These are phyloP conservation scores for Cybosia mesomella DNA, from an alignment of 2,888 invertebrate species.

Conservation along the genomic window DNA sequence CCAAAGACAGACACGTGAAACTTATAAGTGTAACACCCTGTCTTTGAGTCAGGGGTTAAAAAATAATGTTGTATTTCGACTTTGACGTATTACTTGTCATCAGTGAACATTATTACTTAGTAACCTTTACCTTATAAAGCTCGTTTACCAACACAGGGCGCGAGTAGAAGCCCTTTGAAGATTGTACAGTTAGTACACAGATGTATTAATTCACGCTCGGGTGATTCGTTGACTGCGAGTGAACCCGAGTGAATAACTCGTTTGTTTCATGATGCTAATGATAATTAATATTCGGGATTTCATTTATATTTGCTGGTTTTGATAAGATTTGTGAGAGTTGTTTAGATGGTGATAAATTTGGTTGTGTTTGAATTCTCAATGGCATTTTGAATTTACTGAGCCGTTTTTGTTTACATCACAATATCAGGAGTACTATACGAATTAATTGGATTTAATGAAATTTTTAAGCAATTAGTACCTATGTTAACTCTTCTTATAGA, in stretches of 20 bases:
- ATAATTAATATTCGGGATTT: constrained; percentile 15
- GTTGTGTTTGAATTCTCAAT: neutral
- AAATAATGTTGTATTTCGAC: neutral
- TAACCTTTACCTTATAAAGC: constrained; percentile 21
- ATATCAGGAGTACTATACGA: too few species aligned
- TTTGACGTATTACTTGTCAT: neutral
- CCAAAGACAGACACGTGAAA: too few species aligned
- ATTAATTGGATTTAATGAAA: too few species aligned
- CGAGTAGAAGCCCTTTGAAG: constrained; percentile 46
- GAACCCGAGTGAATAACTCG: constrained; percentile 61
- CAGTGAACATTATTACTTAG: neutral
- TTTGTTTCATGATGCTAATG: constrained; percentile 18
- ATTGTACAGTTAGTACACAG: constrained; percentile 62
- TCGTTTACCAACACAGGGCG: constrained; percentile 27
- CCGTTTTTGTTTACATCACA: neutral
- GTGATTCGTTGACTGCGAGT: constrained; percentile 58
- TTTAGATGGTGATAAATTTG: neutral
- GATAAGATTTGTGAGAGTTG: constrained; percentile 1
- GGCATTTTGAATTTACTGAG: neutral
- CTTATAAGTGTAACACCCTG: too few species aligned
- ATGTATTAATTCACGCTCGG: constrained; percentile 65
- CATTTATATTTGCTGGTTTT: constrained; percentile 8
- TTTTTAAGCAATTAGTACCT: too few species aligned
- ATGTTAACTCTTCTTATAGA: too few species aligned
- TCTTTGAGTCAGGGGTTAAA: too few species aligned